Conservation (phyloP, 1,140 invertebrate species). For the Drosophila asahinai region DNA sequence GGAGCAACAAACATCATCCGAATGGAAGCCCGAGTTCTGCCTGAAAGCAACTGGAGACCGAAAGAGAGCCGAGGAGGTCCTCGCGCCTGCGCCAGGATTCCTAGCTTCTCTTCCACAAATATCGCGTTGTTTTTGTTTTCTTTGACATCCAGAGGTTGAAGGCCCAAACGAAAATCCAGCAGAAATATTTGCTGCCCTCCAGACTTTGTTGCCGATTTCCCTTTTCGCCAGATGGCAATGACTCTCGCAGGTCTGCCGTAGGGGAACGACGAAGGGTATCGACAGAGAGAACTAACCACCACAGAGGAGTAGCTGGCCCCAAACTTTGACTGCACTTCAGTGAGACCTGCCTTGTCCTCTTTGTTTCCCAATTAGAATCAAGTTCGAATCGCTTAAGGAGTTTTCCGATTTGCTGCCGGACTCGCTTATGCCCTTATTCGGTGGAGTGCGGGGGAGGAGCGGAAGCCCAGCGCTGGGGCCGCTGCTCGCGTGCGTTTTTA, state of each 20-base stretch:
- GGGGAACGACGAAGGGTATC: neutral
- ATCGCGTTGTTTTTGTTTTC: constrained; percentile 32
- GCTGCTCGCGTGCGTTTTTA: constrained; percentile 66
- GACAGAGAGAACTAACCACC: neutral
- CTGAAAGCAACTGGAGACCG: constrained; percentile 11
- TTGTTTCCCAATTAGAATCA: neutral
- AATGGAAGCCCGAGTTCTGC: constrained; percentile 15
- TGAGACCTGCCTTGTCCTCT: neutral
- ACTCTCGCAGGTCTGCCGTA: constrained; percentile 21
- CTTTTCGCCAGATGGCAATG: constrained; percentile 51
- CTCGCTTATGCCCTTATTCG: neutral
- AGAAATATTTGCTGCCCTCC: constrained; percentile 21
- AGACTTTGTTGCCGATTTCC: constrained; percentile 42
- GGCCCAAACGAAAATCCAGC: constrained; percentile 19
- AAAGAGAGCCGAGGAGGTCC: constrained; percentile 15
- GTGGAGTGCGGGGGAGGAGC: constrained; percentile 1
- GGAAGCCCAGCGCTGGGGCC: constrained; percentile 9
- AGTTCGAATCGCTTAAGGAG: constrained; percentile 12
- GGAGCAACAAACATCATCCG: constrained; percentile 4
- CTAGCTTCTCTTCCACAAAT: constrained; percentile 5
- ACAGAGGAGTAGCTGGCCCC: neutral
- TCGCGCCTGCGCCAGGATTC: constrained; percentile 31
- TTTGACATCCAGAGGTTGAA: constrained; percentile 14
- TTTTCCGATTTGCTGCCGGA: constrained; percentile 5
- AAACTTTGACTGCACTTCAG: constrained; percentile 28